Evolutionary conservation across 2,888 invertebrate genomes (phyloP), one percentile per base, ranked within the genome.

Genomic region (Saturnia japonica): DNA sequence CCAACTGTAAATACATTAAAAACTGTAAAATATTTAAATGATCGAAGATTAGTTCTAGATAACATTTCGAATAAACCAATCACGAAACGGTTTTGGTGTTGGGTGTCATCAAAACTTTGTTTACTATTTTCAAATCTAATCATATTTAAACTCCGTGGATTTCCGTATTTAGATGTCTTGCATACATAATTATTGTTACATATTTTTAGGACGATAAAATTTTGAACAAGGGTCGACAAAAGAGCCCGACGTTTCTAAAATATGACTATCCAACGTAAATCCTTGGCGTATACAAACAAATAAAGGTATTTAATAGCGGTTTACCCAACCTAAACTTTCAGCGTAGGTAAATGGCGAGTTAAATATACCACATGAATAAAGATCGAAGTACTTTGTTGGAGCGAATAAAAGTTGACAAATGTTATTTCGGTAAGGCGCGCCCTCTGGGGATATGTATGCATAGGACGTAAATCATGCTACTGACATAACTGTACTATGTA

Each of bases 381-480:
- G 64, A 64, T 40, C 40, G 19, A 64, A 22, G 14, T 51, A 51
- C 25, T 25, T 57, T 11, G 73, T 68, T 69, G 64, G 74, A 73
- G 74, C 77, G 76, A 77, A 80, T 79, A 80, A 79, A 78, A 78
- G 71, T 79, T 80, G 80, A 79, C 78, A 80, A 79, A 79, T 75
- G 76, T 75, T 75, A 70, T 75, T 75, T 74, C 71, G 64, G 72
- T 34, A 70, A 62, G 64, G 54, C 40, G 45, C 47, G 64, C 8
- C 12, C 22, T 16, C 34, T 7, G 62, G 45, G 69, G 42, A 67
- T 43, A 43, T n/a, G 40, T n/a, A 25, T 54, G 28, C 40, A 34
- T 64, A 40, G 64, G 43, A 67, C 25, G 45, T 70, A 64, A 70
- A 70, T 66, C 66, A 70, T 64, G 28, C 47, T 47, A 43, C 45